Base-by-base conservation (phyloP, 2,113 vertebrate species). In the Ursus arctos region DNA sequence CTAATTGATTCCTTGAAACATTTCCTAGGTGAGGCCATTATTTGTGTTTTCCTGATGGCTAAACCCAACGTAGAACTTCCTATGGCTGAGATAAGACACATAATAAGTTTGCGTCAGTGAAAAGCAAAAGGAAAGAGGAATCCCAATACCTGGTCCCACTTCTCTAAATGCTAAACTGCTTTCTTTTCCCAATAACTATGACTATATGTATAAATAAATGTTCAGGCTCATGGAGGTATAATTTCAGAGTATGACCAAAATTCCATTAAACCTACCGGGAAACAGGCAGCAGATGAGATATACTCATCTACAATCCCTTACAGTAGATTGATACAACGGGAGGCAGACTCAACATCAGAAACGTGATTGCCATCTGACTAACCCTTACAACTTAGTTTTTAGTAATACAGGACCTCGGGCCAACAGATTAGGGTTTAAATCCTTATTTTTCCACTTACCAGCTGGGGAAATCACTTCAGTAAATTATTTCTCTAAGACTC, bases 1-100 rank as follows among this genome's bases (percentile, higher is more conserved):
- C 93, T 74, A 94, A 76, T 57, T 80, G 80, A 88, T 82, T 97
- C 43, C 40, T 94, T 94, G 88, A 98, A 83, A 95, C 69, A 76
- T 49, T 92, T 96, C 91, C 74, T 74, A 55, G 40, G 79, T 93
- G 88, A 88, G 61, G 84, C n/a, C 84, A 86, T 94, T 90, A 90
- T 96, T 97, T 96, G 79, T 43, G 74, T 95, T 96, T 98, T 97
- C 82, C 57, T 86, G 65, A 59, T 88, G 79, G 43, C 61, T 77
- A 84, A 83, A 57, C 59, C 72, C 95, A 86, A 86, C 28, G 24
- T 36, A 89, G 71, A 82, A 47, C 47, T 79, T 92, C 79, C 53
- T 71, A 85, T 61, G 49, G 85, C 59, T 93, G 61, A 53, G 31
- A 92, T 71, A 87, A 74, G 49, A 63, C 31, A 92, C 22, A 83